Conservation (phyloP, 2,888 invertebrate species). For the Chrysodeixis includens region DNA sequence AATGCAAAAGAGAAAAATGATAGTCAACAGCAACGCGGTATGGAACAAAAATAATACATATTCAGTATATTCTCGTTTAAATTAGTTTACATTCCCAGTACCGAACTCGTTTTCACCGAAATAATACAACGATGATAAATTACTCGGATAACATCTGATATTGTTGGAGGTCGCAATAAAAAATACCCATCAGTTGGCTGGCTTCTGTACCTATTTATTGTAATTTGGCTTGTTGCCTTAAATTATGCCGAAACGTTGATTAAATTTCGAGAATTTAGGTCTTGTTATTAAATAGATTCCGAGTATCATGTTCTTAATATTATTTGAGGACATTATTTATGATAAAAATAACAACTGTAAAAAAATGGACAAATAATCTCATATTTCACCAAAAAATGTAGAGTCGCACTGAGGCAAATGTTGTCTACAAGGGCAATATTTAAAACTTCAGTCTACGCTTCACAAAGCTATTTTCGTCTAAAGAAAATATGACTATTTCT, state of each 20-base stretch:
- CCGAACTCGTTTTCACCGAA: constrained; percentile 11
- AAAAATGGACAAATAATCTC: no score
- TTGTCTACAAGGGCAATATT: no score
- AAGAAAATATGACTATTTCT: background rate
- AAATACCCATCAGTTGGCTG: constrained; percentile 6
- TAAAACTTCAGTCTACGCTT: background rate
- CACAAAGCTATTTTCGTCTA: background rate
- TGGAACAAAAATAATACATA: background rate
- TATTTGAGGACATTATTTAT: background rate
- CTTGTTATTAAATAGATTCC: background rate
- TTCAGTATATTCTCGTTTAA: background rate
- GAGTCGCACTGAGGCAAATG: no score
- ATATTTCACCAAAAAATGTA: no score
- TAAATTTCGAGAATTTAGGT: background rate
- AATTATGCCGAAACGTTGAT: background rate
- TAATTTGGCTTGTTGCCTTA: constrained; percentile 6
- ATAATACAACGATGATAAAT: constrained; percentile 12
- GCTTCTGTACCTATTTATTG: constrained; percentile 17
- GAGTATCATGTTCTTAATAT: background rate
- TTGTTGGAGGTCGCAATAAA: constrained; percentile 12
- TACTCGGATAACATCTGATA: constrained; percentile 17
- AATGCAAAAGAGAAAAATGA: background rate
- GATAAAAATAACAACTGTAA: background rate
- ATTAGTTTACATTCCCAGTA: constrained; percentile 1
- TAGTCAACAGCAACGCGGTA: background rate